Percentiles rank a stretch among this genome's conserved stretches.
phyloP scores from a whole-genome alignment of 53 echinoderm and acorn worm genomes.

The Zoroaster sp. region DNA sequence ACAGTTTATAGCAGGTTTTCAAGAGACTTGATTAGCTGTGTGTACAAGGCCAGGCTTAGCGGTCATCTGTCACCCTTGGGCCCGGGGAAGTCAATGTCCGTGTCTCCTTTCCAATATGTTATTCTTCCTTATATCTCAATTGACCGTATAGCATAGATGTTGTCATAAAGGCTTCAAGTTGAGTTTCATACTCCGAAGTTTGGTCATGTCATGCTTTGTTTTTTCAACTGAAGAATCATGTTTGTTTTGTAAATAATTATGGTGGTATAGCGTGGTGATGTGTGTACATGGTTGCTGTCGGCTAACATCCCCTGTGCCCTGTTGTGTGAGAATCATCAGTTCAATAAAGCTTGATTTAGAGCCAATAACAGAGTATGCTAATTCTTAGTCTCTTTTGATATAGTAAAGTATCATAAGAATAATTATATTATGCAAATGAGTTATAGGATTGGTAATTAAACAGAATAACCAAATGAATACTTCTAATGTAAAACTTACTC shows the following conservation, averaged over 20 bases:
- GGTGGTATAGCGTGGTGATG: neutral
- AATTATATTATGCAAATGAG: too few species aligned
- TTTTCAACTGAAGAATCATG: neutral
- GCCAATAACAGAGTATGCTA: too few species aligned
- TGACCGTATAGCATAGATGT: neutral
- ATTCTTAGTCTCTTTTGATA: too few species aligned
- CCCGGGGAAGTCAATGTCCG: neutral
- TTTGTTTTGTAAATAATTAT: neutral
- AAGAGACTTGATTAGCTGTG: too few species aligned
- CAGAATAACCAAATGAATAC: too few species aligned
- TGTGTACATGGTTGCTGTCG: neutral
- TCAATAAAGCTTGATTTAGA: too few species aligned
- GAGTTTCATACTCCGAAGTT: conserved; percentile 15
- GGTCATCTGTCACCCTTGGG: neutral
- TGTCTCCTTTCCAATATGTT: conserved; percentile 11
- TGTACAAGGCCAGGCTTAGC: too few species aligned
- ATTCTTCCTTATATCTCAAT: conserved; percentile 6
- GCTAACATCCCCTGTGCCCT: neutral
- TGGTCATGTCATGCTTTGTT: neutral
- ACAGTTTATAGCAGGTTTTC: too few species aligned
- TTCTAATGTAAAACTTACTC: too few species aligned
- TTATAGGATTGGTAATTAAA: too few species aligned
- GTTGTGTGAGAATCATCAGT: too few species aligned
- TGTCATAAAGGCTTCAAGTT: neutral
- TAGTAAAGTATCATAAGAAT: too few species aligned